Evolutionary conservation across 2,888 invertebrate species (phyloP).

Genomic region (Mylabris sibirica): DNA sequence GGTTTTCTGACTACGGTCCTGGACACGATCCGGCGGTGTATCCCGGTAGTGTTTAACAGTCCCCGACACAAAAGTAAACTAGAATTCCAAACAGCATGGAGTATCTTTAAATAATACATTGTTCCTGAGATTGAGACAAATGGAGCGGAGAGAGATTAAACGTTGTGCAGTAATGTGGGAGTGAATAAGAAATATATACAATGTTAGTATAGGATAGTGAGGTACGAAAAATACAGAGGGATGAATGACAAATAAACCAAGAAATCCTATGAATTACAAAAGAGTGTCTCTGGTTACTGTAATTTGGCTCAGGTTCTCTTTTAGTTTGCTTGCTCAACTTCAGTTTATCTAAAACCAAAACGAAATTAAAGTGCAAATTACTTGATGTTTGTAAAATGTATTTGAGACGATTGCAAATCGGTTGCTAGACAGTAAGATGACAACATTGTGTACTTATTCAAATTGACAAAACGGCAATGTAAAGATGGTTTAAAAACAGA

Average conservation of each 20-base stretch:
- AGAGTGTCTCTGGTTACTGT: slow-evolving; percentile 60
- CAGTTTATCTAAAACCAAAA: slow-evolving; percentile 50
- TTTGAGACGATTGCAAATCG: slow-evolving; percentile 29
- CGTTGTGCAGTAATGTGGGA: slow-evolving; percentile 46
- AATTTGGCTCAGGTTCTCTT: slow-evolving; percentile 52
- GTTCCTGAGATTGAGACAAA: slow-evolving; percentile 62
- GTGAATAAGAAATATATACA: slow-evolving; percentile 42
- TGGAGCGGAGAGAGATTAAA: slow-evolving; percentile 60
- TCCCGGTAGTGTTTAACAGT: slow-evolving; percentile 35
- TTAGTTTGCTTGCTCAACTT: slow-evolving; percentile 34
- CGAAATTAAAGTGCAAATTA: slow-evolving; percentile 58
- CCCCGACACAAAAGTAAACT: slow-evolving; percentile 40
- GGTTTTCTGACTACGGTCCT: background rate
- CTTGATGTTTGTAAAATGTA: slow-evolving; percentile 42
- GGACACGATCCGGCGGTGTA: background rate
- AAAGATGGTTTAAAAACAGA: background rate
- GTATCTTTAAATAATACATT: slow-evolving; percentile 62
- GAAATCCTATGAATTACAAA: slow-evolving; percentile 63
- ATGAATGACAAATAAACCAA: slow-evolving; percentile 62
- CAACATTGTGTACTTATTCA: background rate
- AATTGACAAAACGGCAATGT: slow-evolving; percentile 3
- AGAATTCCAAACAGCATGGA: slow-evolving; percentile 41
- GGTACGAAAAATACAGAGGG: slow-evolving; percentile 57
- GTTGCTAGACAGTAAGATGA: background rate
- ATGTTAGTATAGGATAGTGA: slow-evolving; percentile 36